Evolutionary conservation across 2,113 vertebrate genomes (phyloP), one percentile per base, ranked within the genome.

Genomic region (Hydropotes inermis): DNA sequence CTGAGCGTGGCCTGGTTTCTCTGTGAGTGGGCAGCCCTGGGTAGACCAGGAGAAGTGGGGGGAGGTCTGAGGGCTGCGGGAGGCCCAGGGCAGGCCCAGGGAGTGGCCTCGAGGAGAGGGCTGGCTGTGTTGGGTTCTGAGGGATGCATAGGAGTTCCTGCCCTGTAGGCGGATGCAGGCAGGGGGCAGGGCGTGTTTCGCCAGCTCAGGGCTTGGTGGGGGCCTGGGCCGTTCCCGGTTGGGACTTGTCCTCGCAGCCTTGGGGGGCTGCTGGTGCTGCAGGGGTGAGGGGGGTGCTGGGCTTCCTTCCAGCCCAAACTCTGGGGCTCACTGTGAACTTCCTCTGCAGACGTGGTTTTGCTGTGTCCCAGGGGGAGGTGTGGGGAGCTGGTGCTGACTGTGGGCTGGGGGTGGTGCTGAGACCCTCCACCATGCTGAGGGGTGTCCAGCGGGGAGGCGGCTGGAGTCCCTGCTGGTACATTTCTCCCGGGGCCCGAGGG

Each of bases 1-100:
- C 25, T 28, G 28, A 33, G 84, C 45, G 0, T 5, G 81, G 47
- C 13, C 21, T 1, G 0, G 3, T 25, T 1, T 7, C 61, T 30
- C 61, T 1, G 16, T n/a, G 55, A 79, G n/a, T 6, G 15, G n/a
- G 78, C 21, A 39, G 50, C 12, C 0, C 28, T 28, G 2, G 21
- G 11, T 30, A 8, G 87, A 5, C 33, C 2, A 3, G 10, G 19
- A 54, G 67, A 8, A 7, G 28, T 55, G 0, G 12, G 47, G 78
- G 74, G 55, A 45, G 45, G 36, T 67, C 67, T 19, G 28, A 14
- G 57, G 55, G 83, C 89, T 55, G 19, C 0, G 7, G 21, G 79
- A 45, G 17, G 21, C 23, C 58, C 58, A 3, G 23, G 58, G 25
- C 21, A 2, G 55, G 70, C 17, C 1, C n/a, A 19, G 36, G 27